Base-by-base conservation (phyloP, 2,113 vertebrate genomes). In the Psilopsiagon aurifrons region DNA sequence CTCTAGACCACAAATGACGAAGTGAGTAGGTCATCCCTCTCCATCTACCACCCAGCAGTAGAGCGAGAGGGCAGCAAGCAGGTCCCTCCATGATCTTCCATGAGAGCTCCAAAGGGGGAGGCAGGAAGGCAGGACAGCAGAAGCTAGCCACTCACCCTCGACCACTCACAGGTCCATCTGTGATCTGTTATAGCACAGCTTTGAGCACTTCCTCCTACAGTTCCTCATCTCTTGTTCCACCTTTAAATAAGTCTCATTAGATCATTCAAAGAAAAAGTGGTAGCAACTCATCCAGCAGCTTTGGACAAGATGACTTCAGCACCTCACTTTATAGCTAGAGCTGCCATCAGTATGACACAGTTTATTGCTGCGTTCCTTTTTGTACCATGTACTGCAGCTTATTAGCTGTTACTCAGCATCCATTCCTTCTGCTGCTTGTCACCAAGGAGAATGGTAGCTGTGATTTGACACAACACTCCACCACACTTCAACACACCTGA, bases 1-100 rank as follows among this genome's bases (percentile, higher is more conserved):
- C n/a, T 44, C n/a, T 3, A 43, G n/a, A 75, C 4, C 31, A 20
- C 0, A 0, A 63, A 31, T 7, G 11, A 46, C 33, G 31, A 71
- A 70, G 20, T 2, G 4, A 78, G 37, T 5, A 39, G 31, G 19
- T n/a, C 39, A 31, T 9, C 28, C n/a, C 9, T 52, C 9, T 54
- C 55, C 43, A 54, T 44, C 14, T 11, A 33, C 7, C 41, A 54
- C 27, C 46, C 66, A 62, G 73, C 33, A 80, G 31, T 2, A 28
- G 6, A 28, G 33, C 7, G 31, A 73, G 35, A 63, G 28, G 7
- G n/a, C 19, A 77, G 41, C 44, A 68, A 46, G 29, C 13, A 63
- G 28, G 17, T 44, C 16, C 25, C 7, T 62, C 60, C 2, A 2
- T 28, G 29, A 57, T 49, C 28, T 75, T 33, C 62, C 46, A n/a